Conservation (phyloP, 2,888 invertebrate species). For the Spodoptera picta region DNA sequence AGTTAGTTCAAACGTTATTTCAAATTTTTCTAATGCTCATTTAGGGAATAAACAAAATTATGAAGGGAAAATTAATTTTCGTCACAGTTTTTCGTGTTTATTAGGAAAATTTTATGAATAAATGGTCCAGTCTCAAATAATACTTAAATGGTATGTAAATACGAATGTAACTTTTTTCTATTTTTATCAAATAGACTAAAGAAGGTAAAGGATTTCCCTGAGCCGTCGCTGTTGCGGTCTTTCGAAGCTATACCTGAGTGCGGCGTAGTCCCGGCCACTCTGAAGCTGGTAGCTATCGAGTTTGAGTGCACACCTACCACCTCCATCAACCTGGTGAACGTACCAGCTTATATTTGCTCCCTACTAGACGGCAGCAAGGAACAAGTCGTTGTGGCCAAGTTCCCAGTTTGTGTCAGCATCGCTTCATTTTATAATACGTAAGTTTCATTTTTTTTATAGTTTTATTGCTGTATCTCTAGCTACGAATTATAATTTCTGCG, state of each 20-base stretch:
- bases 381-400: constrained; percentile 83
- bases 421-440: constrained; percentile 86
- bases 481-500: too few relatives aligned
- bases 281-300: constrained; percentile 72
- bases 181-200: constrained; percentile 68
- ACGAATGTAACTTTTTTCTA: background rate
- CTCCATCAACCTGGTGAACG: constrained; percentile 79
- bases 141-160: too few relatives aligned
- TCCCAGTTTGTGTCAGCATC: constrained; percentile 80
- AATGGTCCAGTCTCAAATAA: too few relatives aligned
- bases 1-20: constrained; percentile 70
- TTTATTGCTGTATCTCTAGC: too few relatives aligned
- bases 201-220: constrained; percentile 83
- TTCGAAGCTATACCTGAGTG: constrained; percentile 75
- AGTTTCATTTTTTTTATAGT: constrained; percentile 43
- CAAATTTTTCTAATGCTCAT: background rate
- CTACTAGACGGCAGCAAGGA: constrained; percentile 81
- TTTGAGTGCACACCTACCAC: constrained; percentile 81
- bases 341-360: constrained; percentile 80
- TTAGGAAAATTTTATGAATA: too few relatives aligned
- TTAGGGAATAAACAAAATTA: background rate
- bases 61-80: too few relatives aligned
- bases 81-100: too few relatives aligned
- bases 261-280: constrained; percentile 72
- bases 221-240: constrained; percentile 75